Conservation (phyloP, 1,140 invertebrate genomes). For the Drosophila insularis region DNA sequence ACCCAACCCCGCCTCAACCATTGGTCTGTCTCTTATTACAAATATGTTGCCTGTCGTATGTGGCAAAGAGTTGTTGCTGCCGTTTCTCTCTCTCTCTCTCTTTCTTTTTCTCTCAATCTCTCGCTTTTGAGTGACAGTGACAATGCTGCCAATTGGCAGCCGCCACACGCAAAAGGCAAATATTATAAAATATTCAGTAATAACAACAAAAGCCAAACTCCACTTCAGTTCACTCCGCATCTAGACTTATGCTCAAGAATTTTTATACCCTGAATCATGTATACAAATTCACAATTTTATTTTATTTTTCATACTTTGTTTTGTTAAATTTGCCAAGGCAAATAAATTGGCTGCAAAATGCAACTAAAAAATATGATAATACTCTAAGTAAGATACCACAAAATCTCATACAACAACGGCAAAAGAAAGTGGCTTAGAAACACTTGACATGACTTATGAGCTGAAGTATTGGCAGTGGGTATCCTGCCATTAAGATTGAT, state of each 20-base stretch:
- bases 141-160: slow-evolving; percentile 73
- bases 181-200: slow-evolving; percentile 71
- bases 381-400: background rate
- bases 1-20: background rate
- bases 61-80: slow-evolving; percentile 30
- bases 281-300: slow-evolving; percentile 2
- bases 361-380: background rate
- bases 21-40: background rate
- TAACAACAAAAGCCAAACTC: slow-evolving; percentile 27
- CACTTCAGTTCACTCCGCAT: background rate
- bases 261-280: background rate
- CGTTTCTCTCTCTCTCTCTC: background rate
- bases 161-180: slow-evolving; percentile 48
- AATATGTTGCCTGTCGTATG: slow-evolving; percentile 26
- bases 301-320: background rate
- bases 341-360: slow-evolving; percentile 31
- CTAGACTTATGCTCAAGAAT: background rate
- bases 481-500: no score
- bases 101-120: no score
- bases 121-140: slow-evolving; percentile 64
- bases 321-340: slow-evolving; percentile 16
- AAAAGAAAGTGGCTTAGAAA: background rate
- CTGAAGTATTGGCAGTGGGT: no score
- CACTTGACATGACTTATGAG: background rate
- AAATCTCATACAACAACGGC: background rate